Evolutionary conservation across 2,113 vertebrate species (phyloP), one percentile per base, ranked within the genome.

Genomic region (Redunca redunca): DNA sequence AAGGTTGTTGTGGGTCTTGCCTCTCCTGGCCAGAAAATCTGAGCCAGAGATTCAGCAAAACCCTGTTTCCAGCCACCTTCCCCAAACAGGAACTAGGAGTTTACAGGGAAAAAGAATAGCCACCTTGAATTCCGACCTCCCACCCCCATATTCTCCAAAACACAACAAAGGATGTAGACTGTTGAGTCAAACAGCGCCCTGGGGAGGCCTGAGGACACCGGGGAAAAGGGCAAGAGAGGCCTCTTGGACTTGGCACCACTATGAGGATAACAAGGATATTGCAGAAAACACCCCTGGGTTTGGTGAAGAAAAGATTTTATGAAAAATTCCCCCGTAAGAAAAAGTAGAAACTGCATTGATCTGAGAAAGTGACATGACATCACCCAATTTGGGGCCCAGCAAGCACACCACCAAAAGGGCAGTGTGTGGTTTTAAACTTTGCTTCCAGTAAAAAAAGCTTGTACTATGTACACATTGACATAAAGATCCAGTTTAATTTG

Each of bases 401-500:
- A 98, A 98, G 96, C 98, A 98, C 98, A 98, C 98, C 95, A 98
- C 97, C 60, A 71, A 98, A 98, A 98, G 98, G 97, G 98, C 95
- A 95, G 97, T 97, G 97, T 97, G 97, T 97, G 97, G 95, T 97
- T 98, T 97, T 98, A 95, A 96, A 98, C 95, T 96, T 96, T 94
- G 94, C 97, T 98, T 97, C 98, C 98, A 98, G 98, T 98, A 99
- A 95, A 98, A 48, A 98, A 94, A 98, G 95, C 97, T 98, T 97
- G 94, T 94, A 97, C 98, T 98, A 98, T 82, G 97, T 94, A 99
- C 96, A 98, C 96, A 62, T 81, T 97, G 77, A 98, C 98, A 98
- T 98, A 98, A 98, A 98, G 98, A 99, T 99, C 98, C 99, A 99
- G 98, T 99, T 99, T 98, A 98, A 98, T 98, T 99, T 99, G 98